phyloP scores from a whole-genome alignment of 1,140 invertebrate genomes.

The Drosophila carrolli region DNA sequence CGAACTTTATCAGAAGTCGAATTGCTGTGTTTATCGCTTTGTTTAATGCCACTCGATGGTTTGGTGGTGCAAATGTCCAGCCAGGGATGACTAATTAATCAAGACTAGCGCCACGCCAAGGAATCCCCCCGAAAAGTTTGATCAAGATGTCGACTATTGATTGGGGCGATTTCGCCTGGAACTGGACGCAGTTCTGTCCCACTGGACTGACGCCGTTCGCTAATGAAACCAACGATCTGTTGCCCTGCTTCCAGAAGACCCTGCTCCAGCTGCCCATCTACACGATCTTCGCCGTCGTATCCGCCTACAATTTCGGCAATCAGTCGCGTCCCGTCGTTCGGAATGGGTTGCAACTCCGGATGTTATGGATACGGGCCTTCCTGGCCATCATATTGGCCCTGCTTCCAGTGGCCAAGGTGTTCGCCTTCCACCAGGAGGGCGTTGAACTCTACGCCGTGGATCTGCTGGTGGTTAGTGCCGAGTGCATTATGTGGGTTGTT shows the following conservation, averaged over 20 bases:
- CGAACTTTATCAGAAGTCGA: constrained; percentile 20
- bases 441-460: constrained; percentile 87
- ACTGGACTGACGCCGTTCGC: constrained; percentile 88
- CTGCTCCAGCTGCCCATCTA: constrained; percentile 90
- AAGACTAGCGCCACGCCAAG: constrained; percentile 3
- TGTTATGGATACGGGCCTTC: constrained; percentile 88
- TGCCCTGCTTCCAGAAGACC: constrained; percentile 92
- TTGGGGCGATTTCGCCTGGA: constrained; percentile 85
- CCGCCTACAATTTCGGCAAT: constrained; percentile 91
- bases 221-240: constrained; percentile 88
- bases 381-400: constrained; percentile 87
- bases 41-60: constrained; percentile 17
- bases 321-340: constrained; percentile 86
- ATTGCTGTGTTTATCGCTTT: constrained; percentile 36
- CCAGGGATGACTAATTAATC: constrained; percentile 45
- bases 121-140: neutral
- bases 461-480: constrained; percentile 88
- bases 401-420: constrained; percentile 88
- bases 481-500: constrained; percentile 91
- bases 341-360: constrained; percentile 87
- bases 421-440: constrained; percentile 86
- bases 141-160: constrained; percentile 46
- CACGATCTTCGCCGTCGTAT: constrained; percentile 89
- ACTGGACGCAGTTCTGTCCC: constrained; percentile 90
- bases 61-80: constrained; percentile 18